These are phyloP conservation scores for Passer domesticus DNA, from an alignment of 2,113 vertebrate species.

Conservation along the genomic window DNA sequence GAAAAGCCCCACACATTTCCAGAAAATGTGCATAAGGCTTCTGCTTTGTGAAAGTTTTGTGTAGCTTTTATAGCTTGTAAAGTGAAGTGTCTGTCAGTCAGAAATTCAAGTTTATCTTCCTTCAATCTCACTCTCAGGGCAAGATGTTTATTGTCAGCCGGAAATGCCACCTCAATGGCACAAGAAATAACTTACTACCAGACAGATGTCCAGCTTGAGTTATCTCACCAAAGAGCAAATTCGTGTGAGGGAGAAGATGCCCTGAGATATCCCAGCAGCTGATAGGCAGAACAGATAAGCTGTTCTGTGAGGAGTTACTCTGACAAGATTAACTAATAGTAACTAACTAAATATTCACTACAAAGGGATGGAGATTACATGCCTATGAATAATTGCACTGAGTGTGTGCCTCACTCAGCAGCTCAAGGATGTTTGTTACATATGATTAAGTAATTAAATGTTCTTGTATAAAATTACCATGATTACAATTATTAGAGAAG, in stretches of 20 bases:
- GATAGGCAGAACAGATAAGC: neutral
- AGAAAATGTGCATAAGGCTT: neutral
- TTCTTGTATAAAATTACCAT: neutral
- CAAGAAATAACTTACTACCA: neutral
- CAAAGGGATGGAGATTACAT: slow-evolving; percentile 18
- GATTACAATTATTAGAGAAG: neutral
- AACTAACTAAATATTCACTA: slow-evolving; percentile 8
- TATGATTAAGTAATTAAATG: slow-evolving; percentile 6
- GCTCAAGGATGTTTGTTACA: slow-evolving; percentile 5
- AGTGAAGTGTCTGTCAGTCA: neutral
- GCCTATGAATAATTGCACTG: neutral
- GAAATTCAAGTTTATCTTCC: neutral
- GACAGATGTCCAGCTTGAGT: neutral
- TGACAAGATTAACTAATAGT: neutral
- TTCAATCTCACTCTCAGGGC: neutral
- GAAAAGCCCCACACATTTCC: neutral
- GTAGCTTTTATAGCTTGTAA: neutral
- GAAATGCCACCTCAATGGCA: neutral
- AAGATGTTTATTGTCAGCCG: neutral
- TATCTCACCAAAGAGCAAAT: neutral
- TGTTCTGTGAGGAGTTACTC: neutral
- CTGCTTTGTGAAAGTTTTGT: neutral
- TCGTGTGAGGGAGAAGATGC: neutral
- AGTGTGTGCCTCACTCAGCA: neutral
- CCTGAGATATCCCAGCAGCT: neutral